Evolutionary conservation across 2,888 invertebrate species (phyloP), one percentile per base, ranked within the genome.

Genomic region (Chrysolina haemoptera): DNA sequence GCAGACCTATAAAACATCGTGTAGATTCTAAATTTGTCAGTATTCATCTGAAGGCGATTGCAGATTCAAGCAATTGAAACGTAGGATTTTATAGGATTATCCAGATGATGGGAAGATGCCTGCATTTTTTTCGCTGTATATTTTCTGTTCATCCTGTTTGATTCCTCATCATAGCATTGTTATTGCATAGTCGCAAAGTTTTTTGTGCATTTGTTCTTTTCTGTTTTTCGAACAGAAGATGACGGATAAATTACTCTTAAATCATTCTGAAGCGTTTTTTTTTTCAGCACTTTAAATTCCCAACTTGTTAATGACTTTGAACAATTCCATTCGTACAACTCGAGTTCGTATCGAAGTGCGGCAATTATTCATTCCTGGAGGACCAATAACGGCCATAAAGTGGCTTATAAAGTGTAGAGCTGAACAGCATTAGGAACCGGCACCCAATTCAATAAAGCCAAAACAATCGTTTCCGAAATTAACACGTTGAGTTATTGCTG

Each of bases 321-420:
- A 59, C n/a, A 55, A 55, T 55, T 55, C 10, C 20, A 4, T 55
- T 55, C 5, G 18, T 55, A 55, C 18, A 14, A 1, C 27, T 14
- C 9, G 27, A 35, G 9, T 35, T 59, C n/a, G 27, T 14, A n/a
- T 27, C 59, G 10, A 35, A 35, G 14, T 59, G 59, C 35, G n/a
- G 59, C 35, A n/a, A 27, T 59, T 59, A 59, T 59, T 59, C 59
- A 59, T 14, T 35, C 35, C 59, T 14, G 22, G 35, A 59, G 59
- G 59, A 22, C 59, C 59, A 59, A 22, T 59, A 59, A 59, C 59
- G 59, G 10, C 59, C 14, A 59, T 59, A 35, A 59, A 59, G 59
- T 12, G 59, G 27, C 27, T 59, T 14, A 59, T 59, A 59, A 35
- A 59, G 59, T 59, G 59, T 14, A 59, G 27, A 59, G 27, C n/a